A percentile compares a stretch with the other conserved stretches of the same genome.
Evolutionary conservation across 2,888 invertebrate species (phyloP).

Genomic region (Panopea generosa): DNA sequence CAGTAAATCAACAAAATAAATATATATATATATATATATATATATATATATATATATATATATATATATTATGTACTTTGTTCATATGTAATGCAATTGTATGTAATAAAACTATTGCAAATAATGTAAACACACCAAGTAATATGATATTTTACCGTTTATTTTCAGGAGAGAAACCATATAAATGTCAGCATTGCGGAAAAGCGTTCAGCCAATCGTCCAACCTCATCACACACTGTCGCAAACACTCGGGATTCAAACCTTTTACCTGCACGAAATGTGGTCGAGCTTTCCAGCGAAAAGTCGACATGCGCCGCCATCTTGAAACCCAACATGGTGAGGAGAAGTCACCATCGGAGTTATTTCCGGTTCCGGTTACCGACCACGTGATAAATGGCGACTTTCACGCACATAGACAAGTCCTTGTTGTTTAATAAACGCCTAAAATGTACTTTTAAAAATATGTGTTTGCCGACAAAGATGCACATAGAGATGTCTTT

Average conservation of each 20-base stretch:
- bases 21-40: too few species aligned
- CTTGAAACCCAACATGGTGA: conserved; percentile 95
- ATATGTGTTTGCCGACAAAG: neutral
- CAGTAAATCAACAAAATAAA: too few species aligned
- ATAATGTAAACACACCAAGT: neutral
- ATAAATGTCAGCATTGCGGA: conserved; percentile 99
- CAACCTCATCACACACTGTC: conserved; percentile 96
- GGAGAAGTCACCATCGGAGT: conserved; percentile 57
- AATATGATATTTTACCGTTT: too few species aligned
- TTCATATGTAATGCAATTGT: too few species aligned
- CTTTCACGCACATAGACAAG: conserved; percentile 38
- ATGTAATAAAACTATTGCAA: neutral
- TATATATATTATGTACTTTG: too few species aligned
- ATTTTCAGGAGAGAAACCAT: conserved; percentile 97
- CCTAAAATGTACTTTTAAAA: too few species aligned
- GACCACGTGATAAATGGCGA: conserved; percentile 41
- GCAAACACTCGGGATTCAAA: conserved; percentile 99
- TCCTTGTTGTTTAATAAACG: conserved; percentile 26
- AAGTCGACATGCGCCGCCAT: conserved; percentile 96
- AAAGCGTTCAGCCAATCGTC: conserved; percentile 99
- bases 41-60: too few species aligned
- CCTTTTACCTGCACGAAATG: conserved; percentile 98
- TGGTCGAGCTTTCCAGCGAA: conserved; percentile 93
- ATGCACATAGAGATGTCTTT: neutral
- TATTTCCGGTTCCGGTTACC: conserved; percentile 54